Conservation (phyloP, 2,888 invertebrate species). For the Pristionchus japonicus region DNA sequence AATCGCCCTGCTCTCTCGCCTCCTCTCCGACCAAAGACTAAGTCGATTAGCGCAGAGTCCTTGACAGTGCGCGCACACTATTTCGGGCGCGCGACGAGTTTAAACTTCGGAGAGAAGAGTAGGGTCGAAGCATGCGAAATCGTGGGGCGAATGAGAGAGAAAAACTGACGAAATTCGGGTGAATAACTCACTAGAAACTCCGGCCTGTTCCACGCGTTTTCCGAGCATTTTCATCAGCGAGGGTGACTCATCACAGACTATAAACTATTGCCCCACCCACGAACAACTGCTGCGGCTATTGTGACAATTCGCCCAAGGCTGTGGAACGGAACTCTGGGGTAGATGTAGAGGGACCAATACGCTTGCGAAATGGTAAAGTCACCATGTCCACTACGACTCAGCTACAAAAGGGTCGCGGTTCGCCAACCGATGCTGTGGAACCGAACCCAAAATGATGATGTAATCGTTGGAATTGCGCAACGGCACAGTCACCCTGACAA, state of each 20-base stretch:
- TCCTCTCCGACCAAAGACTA: neutral
- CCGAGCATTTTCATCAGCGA: neutral
- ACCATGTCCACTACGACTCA: too few species aligned
- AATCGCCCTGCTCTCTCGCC: neutral
- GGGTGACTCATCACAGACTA: neutral
- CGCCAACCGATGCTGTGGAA: too few species aligned
- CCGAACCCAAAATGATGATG: too few species aligned
- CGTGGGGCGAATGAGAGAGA: neutral
- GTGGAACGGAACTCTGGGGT: neutral
- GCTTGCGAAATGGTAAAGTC: too few species aligned
- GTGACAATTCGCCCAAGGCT: neutral
- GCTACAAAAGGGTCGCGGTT: too few species aligned
- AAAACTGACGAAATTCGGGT: constrained; percentile 11
- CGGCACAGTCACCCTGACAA: too few species aligned
- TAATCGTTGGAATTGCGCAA: too few species aligned
- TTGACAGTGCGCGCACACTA: constrained; percentile 10
- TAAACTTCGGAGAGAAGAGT: neutral
- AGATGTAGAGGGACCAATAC: too few species aligned
- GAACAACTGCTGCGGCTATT: neutral
- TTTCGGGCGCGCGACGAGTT: constrained; percentile 10
- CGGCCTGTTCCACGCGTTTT: neutral
- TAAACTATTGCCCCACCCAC: neutral
- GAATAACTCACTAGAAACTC: constrained; percentile 1
- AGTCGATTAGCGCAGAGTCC: neutral
- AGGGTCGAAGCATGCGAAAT: neutral